Conservation (phyloP, 1,140 invertebrate species). For the Drosophila watanabei region DNA sequence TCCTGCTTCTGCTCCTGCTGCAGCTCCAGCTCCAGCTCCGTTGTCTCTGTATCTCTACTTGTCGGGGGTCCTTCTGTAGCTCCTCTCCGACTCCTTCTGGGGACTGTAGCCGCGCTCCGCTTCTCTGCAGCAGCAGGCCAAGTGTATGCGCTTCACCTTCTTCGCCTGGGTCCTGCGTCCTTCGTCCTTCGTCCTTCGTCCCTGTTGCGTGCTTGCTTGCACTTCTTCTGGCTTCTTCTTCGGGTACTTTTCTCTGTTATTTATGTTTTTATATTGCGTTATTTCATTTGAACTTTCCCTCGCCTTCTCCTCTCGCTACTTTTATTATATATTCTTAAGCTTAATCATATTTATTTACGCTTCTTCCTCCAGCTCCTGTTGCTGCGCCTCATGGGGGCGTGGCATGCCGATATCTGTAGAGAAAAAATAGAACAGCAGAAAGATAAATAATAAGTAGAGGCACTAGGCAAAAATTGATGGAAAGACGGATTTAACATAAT, state of each 20-base stretch:
- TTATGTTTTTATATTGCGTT: constrained; percentile 83
- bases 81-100: constrained; percentile 9
- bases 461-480: not conserved
- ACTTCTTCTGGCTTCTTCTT: not conserved
- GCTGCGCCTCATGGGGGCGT: constrained; percentile 39
- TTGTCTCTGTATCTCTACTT: too few species aligned
- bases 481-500: not conserved
- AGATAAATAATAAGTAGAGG: constrained; percentile 1
- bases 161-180: not conserved
- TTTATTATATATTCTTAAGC: constrained; percentile 83
- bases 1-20: constrained; percentile 18
- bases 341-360: constrained; percentile 84
- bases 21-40: not conserved
- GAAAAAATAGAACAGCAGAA: constrained; percentile 24
- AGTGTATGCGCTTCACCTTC: constrained; percentile 24
- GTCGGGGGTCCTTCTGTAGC: not conserved
- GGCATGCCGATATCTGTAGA: constrained; percentile 53
- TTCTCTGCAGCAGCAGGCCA: constrained; percentile 15
- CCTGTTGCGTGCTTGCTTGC: constrained; percentile 28
- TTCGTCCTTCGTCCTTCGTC: not conserved
- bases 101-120: too few species aligned
- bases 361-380: constrained; percentile 47
- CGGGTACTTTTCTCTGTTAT: constrained; percentile 55
- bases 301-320: constrained; percentile 6
- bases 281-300: constrained; percentile 80